A percentile compares a stretch with the other conserved stretches of the same genome.
phyloP scores from a whole-genome alignment of 1,140 invertebrate species.

The Drosophila takahashii region DNA sequence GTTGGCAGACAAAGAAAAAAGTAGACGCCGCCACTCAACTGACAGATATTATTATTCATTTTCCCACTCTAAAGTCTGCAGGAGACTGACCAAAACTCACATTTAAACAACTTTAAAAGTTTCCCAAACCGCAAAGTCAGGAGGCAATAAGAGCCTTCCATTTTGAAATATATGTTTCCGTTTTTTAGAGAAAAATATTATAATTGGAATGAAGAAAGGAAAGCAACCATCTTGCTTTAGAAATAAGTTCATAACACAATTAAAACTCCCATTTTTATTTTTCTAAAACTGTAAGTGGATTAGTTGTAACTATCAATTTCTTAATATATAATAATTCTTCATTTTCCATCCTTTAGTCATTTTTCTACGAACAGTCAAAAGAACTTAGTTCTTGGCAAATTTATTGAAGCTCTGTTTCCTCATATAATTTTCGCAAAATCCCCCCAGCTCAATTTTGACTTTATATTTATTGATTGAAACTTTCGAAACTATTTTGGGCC shows the following conservation, averaged over 20 bases:
- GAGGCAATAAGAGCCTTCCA: no score
- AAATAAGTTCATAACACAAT: no score
- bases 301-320: no score
- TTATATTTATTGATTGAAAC: conserved; percentile 55
- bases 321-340: neutral
- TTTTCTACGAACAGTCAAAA: neutral
- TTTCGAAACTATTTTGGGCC: conserved; percentile 29
- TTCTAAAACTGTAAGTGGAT: no score
- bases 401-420: conserved; percentile 12
- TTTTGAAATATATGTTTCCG: neutral
- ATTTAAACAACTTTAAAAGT: neutral
- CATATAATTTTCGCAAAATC: conserved; percentile 8
- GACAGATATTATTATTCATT: conserved; percentile 77
- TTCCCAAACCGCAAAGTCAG: neutral
- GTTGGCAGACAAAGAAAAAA: conserved; percentile 55
- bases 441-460: conserved; percentile 11
- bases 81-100: neutral
- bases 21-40: conserved; percentile 39
- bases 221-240: no score
- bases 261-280: no score
- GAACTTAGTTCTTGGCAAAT: conserved; percentile 9
- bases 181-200: neutral
- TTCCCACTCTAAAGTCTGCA: conserved; percentile 12
- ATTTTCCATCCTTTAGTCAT: neutral
- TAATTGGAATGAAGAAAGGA: no score